Evolutionary conservation across 2,888 invertebrate species (phyloP).

Genomic region (Leuctra nigra): DNA sequence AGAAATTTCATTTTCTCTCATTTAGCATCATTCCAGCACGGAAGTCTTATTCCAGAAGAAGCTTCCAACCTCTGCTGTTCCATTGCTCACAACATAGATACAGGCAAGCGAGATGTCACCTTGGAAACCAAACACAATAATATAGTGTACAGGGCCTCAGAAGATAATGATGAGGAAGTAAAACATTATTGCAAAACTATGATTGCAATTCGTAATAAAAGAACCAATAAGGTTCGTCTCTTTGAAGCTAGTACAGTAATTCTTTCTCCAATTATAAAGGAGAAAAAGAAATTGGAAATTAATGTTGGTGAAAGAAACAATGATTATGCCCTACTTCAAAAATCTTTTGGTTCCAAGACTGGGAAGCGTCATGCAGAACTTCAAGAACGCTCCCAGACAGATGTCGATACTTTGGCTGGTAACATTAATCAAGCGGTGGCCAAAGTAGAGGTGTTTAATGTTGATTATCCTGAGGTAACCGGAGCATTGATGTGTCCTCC

Average conservation of each 20-base stretch:
- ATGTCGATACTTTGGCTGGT: background rate
- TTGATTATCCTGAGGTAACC: background rate
- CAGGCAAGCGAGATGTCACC: background rate
- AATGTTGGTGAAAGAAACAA: background rate
- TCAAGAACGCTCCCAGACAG: background rate
- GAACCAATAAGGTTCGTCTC: constrained; percentile 15
- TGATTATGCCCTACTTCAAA: background rate
- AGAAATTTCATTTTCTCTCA: too few relatives aligned
- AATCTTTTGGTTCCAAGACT: constrained; percentile 12
- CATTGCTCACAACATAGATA: background rate
- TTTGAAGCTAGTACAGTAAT: constrained; percentile 10
- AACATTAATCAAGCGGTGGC: background rate
- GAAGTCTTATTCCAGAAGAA: background rate
- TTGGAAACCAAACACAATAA: background rate
- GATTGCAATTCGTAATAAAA: constrained; percentile 17
- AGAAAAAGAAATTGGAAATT: constrained; percentile 1
- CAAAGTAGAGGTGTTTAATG: background rate
- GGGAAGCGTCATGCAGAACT: background rate
- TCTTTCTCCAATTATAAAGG: constrained; percentile 7
- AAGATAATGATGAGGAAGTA: background rate
- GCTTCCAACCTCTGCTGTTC: background rate
- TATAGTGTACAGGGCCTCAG: background rate
- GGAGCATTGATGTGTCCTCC: background rate
- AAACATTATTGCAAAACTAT: constrained; percentile 10
- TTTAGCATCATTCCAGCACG: constrained; percentile 11